Percentiles rank a stretch among this genome's conserved stretches.
Conservation (phyloP, 2,113 vertebrate genomes). For the Tyto alba region DNA sequence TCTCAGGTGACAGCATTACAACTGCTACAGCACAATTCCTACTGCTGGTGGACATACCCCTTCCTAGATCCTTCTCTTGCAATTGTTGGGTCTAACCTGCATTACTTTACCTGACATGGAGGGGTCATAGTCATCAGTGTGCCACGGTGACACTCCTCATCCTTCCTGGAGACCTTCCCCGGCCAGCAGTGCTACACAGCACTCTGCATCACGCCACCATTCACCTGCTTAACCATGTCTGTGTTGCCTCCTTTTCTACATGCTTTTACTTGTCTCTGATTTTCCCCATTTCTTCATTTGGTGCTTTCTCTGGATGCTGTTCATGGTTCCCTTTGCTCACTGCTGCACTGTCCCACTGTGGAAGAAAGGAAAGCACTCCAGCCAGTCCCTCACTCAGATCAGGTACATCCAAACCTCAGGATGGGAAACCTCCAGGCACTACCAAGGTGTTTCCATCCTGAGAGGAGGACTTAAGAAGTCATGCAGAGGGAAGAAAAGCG, state of each 20-base stretch:
- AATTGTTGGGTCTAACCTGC: background rate
- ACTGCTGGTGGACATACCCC: background rate
- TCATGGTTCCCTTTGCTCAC: background rate
- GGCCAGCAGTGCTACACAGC: background rate
- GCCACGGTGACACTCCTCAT: background rate
- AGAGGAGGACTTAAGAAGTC: background rate
- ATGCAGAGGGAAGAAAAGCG: background rate
- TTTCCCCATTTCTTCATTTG: background rate
- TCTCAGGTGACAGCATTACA: background rate
- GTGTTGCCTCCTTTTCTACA: background rate
- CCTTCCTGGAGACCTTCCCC: background rate
- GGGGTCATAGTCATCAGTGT: background rate
- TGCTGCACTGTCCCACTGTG: background rate
- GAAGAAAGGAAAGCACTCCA: background rate
- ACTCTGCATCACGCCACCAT: background rate
- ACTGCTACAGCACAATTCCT: background rate
- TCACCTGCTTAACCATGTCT: background rate
- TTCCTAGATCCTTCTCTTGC: background rate
- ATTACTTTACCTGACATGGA: background rate
- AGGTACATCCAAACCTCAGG: background rate
- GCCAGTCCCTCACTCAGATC: background rate
- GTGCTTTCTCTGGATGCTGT: background rate
- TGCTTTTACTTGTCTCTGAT: background rate
- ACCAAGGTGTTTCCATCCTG: background rate
- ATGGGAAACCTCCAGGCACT: background rate